Percentiles rank a stretch among this genome's conserved stretches.
phyloP scores from a whole-genome alignment of 2,113 vertebrate genomes.

The Triplophysa dalaica region DNA sequence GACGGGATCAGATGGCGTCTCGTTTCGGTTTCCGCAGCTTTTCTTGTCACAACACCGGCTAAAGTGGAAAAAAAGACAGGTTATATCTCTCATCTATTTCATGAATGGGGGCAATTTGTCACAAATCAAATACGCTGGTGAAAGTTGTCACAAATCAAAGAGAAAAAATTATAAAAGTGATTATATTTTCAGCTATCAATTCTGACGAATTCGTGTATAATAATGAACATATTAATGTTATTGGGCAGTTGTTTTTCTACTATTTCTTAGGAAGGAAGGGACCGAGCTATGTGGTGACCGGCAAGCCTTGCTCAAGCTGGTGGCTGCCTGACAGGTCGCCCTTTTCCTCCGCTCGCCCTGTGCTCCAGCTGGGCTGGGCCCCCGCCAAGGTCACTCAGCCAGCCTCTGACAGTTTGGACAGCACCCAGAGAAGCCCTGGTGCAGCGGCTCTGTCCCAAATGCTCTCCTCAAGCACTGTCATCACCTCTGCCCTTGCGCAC shows the following conservation, averaged over 20 bases:
- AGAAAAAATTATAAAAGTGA: too few relatives aligned
- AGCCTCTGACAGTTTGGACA: slow-evolving; percentile 66
- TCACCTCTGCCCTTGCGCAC: slow-evolving; percentile 59
- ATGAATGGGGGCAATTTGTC: background rate
- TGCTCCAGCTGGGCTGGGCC: slow-evolving; percentile 64
- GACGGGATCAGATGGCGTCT: slow-evolving; percentile 89
- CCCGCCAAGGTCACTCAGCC: slow-evolving; percentile 69
- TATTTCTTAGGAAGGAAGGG: background rate
- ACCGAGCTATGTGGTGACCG: slow-evolving; percentile 8
- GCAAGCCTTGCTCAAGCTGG: slow-evolving; percentile 45
- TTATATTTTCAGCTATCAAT: background rate
- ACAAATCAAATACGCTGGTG: background rate
- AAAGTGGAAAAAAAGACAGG: slow-evolving; percentile 39
- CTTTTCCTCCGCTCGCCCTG: slow-evolving; percentile 45
- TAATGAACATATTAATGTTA: too few relatives aligned
- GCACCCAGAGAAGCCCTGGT: slow-evolving; percentile 59
- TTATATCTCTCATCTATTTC: background rate
- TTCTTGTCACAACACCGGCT: slow-evolving; percentile 94
- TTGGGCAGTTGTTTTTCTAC: background rate
- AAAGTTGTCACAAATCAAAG: background rate
- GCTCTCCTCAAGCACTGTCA: slow-evolving; percentile 40
- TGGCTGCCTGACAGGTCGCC: slow-evolving; percentile 41
- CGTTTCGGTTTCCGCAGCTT: slow-evolving; percentile 92
- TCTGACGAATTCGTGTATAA: background rate
- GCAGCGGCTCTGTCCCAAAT: slow-evolving; percentile 40